Conservation (phyloP, 2,888 invertebrate genomes). For the Acronicta psi region DNA sequence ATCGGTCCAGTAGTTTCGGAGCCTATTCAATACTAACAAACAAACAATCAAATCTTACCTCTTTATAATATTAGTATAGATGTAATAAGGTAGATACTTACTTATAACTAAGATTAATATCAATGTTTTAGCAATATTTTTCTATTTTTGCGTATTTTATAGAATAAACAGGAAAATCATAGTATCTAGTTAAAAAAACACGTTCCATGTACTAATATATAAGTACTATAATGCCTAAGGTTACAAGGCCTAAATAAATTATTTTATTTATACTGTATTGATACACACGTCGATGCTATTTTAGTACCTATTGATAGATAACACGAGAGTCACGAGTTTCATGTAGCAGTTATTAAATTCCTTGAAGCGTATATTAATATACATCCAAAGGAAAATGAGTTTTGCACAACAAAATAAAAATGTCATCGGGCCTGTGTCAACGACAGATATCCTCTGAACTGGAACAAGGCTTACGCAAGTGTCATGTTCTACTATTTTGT, state of each 20-base stretch:
- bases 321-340: slow-evolving; percentile 4
- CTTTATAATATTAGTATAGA: too few relatives aligned
- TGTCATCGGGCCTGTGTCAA: slow-evolving; percentile 25
- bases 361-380: slow-evolving; percentile 7
- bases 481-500: background rate
- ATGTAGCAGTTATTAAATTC: slow-evolving; percentile 12
- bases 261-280: background rate
- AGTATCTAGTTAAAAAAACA: background rate
- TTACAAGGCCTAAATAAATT: background rate
- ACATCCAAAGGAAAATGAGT: slow-evolving; percentile 12
- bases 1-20: too few relatives aligned
- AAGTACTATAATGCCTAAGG: background rate
- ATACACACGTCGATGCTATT: background rate
- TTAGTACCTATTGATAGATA: slow-evolving; percentile 5
- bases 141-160: too few relatives aligned
- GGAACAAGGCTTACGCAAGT: slow-evolving; percentile 25
- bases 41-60: too few relatives aligned
- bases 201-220: background rate
- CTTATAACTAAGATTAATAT: too few relatives aligned
- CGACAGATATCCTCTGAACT: slow-evolving; percentile 34
- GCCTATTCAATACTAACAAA: too few relatives aligned
- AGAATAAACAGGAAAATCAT: too few relatives aligned
- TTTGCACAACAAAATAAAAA: slow-evolving; percentile 24
- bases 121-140: too few relatives aligned
- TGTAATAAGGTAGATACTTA: too few relatives aligned